These are phyloP conservation scores for Cyclophora albipunctata DNA, from an alignment of 2,888 invertebrate genomes.

Conservation along the genomic window DNA sequence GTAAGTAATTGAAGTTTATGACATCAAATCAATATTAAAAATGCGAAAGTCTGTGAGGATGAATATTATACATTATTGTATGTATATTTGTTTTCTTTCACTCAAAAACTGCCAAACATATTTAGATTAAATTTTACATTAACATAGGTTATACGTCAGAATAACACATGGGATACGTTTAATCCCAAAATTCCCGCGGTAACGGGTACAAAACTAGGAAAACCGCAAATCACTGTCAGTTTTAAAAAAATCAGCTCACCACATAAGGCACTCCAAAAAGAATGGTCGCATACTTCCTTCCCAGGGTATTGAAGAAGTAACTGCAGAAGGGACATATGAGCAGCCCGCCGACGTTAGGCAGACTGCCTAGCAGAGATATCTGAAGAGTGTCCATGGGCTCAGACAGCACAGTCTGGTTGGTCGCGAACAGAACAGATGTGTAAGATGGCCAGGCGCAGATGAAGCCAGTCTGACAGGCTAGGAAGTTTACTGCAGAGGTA, in stretches of 20 bases:
- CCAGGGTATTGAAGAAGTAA: constrained; percentile 43
- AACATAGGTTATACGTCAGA: too few relatives aligned
- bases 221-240: too few relatives aligned
- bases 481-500: constrained; percentile 42
- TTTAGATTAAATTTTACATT: too few relatives aligned
- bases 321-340: constrained; percentile 52
- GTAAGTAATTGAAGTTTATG: too few relatives aligned
- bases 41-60: too few relatives aligned
- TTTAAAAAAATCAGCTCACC: constrained; percentile 30
- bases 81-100: too few relatives aligned
- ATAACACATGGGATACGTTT: too few relatives aligned
- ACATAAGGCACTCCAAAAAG: constrained; percentile 54
- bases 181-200: too few relatives aligned
- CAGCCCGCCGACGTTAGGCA: constrained; percentile 53
- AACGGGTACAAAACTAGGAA: too few relatives aligned
- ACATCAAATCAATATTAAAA: too few relatives aligned
- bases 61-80: too few relatives aligned
- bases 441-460: constrained; percentile 60
- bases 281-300: constrained; percentile 57
- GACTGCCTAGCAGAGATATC: constrained; percentile 52
- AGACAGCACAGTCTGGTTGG: constrained; percentile 49
- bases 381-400: constrained; percentile 45
- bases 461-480: constrained; percentile 50
- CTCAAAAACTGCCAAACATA: too few relatives aligned
- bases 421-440: constrained; percentile 46